Base-by-base conservation (phyloP, 2,113 vertebrate species). In the Promerops cafer region DNA sequence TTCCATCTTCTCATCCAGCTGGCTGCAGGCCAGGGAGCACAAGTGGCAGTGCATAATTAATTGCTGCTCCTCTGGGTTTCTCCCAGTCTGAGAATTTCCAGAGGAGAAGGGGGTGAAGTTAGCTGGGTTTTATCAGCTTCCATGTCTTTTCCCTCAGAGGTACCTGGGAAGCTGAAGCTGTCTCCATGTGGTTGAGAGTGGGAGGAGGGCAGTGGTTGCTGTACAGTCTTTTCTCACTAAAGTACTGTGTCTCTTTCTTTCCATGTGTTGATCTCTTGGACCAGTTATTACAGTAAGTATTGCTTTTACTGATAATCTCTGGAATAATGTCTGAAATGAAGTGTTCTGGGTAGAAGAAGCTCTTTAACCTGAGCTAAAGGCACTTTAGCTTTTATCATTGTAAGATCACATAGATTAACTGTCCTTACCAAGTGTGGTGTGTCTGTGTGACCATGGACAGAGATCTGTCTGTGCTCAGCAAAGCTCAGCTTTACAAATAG, bases 221-320 rank as follows among this genome's bases (percentile, higher is more conserved):
- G 37, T 90, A 26, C 16, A 3, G 91, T 71, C 83, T 68, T 91
- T 81, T 91, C 83, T 96, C 57, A 95, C 92, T 98, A 96, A 98
- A 93, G 59, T 89, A 78, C 95, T 95, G 21, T 97, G 56, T 98
- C 78, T 98, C 88, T 98, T 91, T 96, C 90, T 97, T 98, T 98
- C 61, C 97, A 98, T 98, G 97, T 89, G 31, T 60, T 93, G 76
- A 74, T 96, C 88, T 80, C 92, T 89, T 93, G 97, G 98, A 98
- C 88, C 98, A 98, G 98, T 98, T 97, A 98, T 98, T 97, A 98
- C 98, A 95, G 98, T 98, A 98, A 98, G 98, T 98, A 97, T 90
- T 81, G 65, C 30, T 94, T 97, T 96, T 93, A 70, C 21, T 70
- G n/a, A 19, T 84, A 39, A n/a, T 30, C 15, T 81, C 5, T 72